Evolutionary conservation across 2,113 vertebrate genomes (phyloP).

Genomic region (Benitochromis conjunctus): DNA sequence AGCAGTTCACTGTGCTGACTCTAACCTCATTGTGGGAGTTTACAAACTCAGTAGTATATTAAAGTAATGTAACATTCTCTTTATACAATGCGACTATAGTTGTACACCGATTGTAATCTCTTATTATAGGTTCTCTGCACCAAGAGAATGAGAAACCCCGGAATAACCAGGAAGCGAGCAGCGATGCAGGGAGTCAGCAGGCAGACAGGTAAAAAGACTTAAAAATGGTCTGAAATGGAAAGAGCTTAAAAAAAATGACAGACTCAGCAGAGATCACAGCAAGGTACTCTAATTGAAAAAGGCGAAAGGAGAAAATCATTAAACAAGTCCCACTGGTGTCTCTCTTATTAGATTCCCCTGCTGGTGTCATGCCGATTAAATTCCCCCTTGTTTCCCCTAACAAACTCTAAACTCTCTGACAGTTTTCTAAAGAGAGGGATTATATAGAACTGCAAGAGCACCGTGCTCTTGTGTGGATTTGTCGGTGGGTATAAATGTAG

Average conservation of each 20-base stretch:
- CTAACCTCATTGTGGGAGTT: not conserved
- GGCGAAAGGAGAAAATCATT: slow-evolving; percentile 65
- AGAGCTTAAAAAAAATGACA: slow-evolving; percentile 9
- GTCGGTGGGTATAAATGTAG: not conserved
- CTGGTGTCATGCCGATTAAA: slow-evolving; percentile 64
- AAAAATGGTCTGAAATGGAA: slow-evolving; percentile 6
- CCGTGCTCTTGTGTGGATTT: not conserved
- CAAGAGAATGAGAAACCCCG: not conserved
- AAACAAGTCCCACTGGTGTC: slow-evolving; percentile 68
- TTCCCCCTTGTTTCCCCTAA: slow-evolving; percentile 57
- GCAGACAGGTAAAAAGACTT: slow-evolving; percentile 6
- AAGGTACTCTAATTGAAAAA: slow-evolving; percentile 64
- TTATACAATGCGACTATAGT: not conserved
- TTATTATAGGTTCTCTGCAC: not conserved
- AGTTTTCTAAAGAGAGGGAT: slow-evolving; percentile 55
- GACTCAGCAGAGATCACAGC: slow-evolving; percentile 56
- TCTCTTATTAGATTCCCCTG: slow-evolving; percentile 66
- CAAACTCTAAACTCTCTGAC: slow-evolving; percentile 60
- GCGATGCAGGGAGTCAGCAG: not conserved
- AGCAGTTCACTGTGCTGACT: not conserved
- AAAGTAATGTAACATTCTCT: not conserved
- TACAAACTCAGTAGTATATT: not conserved
- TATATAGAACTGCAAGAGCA: slow-evolving; percentile 10
- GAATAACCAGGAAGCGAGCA: not conserved
- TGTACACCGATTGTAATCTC: not conserved